Evolutionary conservation across 2,797 vertebrate species (phyloP), one percentile per base, ranked within the genome.

Genomic region (Neopelma chrysocephalum): DNA sequence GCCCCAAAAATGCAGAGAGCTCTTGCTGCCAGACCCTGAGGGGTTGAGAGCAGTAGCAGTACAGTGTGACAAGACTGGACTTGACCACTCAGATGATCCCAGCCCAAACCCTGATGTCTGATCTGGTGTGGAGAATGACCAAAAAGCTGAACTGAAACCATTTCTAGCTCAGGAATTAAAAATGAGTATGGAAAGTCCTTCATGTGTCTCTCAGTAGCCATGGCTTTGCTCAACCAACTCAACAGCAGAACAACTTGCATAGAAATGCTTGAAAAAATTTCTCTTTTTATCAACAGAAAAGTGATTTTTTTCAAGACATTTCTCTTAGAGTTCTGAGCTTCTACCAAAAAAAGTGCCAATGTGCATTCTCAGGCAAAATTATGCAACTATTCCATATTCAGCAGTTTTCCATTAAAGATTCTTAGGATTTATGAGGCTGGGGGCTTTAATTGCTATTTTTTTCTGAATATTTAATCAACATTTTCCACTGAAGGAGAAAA

Each of bases 381-480:
- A n/a, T 29, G 27, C 36, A 91, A 81, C 53, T 64, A 40, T 77
- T 76, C 34, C 62, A 64, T 48, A 89, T 78, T 34, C 85, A 94
- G 34, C 42, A 65, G 45, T 82, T 87, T 94, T 18, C 57, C 50
- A 38, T 64, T 77, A 87, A 85, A 87, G 61, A 51, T 76, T 72
- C 76, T 61, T 82, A 66, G 51, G 58, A 93, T 92, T 94, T 80
- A 60, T 60, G 73, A 60, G 47, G 72, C 56, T 58, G 40, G 65
- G 68, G 54, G 51, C 0, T 21, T 85, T 68, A 90, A 71, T 57
- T 89, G 64, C 83, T 95, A 40, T 31, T 90, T 89, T 90, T 89
- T 93, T 77, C 78, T 85, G 64, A 75, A 61, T 92, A 93, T 87
- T 93, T 85, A 78, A 87, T 87, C 75, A 87, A 71, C 54, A 45